Evolutionary conservation across 1,140 invertebrate species (phyloP).

Genomic region (Sitobion miscanthi): DNA sequence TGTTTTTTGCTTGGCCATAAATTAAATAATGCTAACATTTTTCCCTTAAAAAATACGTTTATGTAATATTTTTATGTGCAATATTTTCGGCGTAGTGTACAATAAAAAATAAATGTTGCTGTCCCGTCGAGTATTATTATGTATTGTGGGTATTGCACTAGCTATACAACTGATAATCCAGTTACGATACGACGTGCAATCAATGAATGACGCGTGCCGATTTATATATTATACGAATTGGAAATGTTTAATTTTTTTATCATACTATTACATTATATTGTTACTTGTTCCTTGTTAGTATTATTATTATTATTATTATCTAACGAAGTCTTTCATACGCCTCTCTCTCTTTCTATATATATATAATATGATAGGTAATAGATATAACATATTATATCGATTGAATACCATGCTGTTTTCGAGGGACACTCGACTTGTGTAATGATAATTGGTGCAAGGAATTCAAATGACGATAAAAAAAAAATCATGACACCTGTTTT

Average conservation of each 20-base stretch:
- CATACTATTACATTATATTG: too few species aligned
- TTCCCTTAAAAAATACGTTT: neutral
- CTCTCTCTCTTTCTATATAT: neutral
- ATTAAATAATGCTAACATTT: constrained; percentile 11
- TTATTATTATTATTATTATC: too few species aligned
- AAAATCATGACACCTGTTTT: neutral
- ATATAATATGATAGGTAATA: neutral
- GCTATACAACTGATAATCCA: neutral
- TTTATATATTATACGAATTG: neutral
- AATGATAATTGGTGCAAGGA: neutral
- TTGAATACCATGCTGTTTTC: neutral
- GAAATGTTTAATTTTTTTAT: too few species aligned
- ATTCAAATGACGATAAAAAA: neutral
- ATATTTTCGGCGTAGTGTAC: neutral
- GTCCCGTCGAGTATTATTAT: neutral
- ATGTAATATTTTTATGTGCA: constrained; percentile 10
- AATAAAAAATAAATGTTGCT: neutral
- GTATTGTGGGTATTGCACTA: neutral
- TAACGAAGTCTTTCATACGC: neutral
- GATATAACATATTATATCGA: neutral
- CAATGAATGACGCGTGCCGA: neutral
- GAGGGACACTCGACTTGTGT: neutral
- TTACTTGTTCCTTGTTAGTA: too few species aligned
- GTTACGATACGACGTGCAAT: neutral
- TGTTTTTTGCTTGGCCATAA: neutral